Base-by-base conservation (phyloP, 2,113 vertebrate genomes). In the Pedetes capensis region DNA sequence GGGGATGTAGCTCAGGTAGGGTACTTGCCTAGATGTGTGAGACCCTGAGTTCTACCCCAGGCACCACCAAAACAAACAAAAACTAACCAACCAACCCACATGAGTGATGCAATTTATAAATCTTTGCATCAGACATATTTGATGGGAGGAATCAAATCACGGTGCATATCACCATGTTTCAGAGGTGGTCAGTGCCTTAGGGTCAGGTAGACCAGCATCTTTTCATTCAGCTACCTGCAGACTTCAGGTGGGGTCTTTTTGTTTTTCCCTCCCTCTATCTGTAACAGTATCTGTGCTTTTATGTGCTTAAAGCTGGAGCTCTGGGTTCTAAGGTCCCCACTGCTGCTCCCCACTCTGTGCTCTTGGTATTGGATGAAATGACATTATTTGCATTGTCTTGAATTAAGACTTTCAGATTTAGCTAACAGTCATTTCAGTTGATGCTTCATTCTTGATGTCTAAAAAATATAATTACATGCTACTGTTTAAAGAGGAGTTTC, bases 251-350 rank as follows among this genome's bases (percentile, higher is more conserved):
- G 89, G 23, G 57, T 1, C 37, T 44, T 44, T 25, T 8, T 29
- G 42, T 44, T 20, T 39, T 8, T 39, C n/a, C 39, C 27, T 37
- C 39, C 39, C 17, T 29, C 11, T 20, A 0, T 34, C 34, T 14
- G 11, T 1, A 4, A 0, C 3, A 3, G 7, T 4, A 0, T 32
- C 44, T 20, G 4, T n/a, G 47, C 7, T 17, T 68, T 16, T 4
- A 0, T 4, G 12, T 7, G 34, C 11, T 49, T 23, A 3, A n/a
- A 6, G 27, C 32, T 4, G 8, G 66, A 57, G 74, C 16, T 86
- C n/a, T n/a, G 39, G 18, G 4, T 18, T 64, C 72, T 22, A 0
- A 20, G 29, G n/a, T 53, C n/a, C 72, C 37, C 0, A 7, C 4
- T 0, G 3, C 47, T 3, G n/a, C n/a, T n/a, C n/a, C n/a, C n/a